These are phyloP conservation scores for Deilephila porcellus DNA, from an alignment of 2,888 invertebrate genomes.

Conservation along the genomic window DNA sequence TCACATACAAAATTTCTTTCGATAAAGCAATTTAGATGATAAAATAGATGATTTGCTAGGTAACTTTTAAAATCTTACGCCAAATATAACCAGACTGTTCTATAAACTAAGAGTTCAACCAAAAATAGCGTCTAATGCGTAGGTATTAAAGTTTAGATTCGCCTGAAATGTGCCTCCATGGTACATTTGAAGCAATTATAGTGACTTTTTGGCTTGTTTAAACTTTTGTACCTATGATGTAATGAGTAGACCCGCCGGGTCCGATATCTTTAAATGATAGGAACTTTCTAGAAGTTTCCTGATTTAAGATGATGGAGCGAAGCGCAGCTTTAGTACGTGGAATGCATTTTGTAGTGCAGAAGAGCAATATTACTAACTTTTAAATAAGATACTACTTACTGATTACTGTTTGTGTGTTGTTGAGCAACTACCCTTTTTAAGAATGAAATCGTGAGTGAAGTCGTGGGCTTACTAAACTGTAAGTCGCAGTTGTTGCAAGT, in stretches of 20 bases:
- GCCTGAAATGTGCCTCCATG: background rate
- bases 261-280: background rate
- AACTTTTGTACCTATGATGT: constrained; percentile 8
- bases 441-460: too few species aligned
- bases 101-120: constrained; percentile 38
- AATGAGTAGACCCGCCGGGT: background rate
- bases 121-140: constrained; percentile 39
- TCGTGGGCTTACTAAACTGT: too few species aligned
- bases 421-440: too few species aligned
- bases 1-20: constrained; percentile 4
- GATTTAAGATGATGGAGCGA: background rate
- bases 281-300: background rate
- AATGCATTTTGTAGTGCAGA: background rate
- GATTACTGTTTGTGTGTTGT: too few species aligned
- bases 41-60: constrained; percentile 22
- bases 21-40: constrained; percentile 20
- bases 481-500: too few species aligned
- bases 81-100: constrained; percentile 59
- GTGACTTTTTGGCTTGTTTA: background rate
- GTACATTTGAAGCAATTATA: background rate
- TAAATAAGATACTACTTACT: background rate
- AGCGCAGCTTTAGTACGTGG: background rate
- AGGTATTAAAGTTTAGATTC: constrained; percentile 5
- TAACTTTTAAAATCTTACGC: constrained; percentile 37
- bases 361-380: background rate